These are phyloP conservation scores for Seira ritae DNA, from an alignment of 2,888 invertebrate species.

Conservation along the genomic window DNA sequence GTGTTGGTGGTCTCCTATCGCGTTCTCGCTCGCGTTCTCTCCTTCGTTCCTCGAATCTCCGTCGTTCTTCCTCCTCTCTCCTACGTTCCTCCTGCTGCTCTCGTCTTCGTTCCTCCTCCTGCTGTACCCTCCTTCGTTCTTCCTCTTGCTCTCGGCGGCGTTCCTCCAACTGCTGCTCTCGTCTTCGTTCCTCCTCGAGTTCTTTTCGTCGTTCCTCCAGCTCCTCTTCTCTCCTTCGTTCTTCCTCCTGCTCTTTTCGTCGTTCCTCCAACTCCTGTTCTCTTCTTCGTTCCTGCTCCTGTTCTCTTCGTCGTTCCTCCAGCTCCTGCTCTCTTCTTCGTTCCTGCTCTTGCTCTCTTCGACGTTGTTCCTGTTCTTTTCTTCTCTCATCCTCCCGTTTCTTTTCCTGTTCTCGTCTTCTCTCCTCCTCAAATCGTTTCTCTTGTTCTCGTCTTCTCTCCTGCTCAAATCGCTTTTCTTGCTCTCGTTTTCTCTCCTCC, in stretches of 20 bases:
- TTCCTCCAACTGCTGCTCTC: no score
- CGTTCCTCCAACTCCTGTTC: not conserved
- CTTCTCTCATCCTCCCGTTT: slow-evolving; percentile 7
- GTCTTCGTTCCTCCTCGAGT: slow-evolving; percentile 3
- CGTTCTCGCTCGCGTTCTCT: slow-evolving; percentile 39
- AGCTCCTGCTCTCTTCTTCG: not conserved
- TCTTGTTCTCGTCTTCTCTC: slow-evolving; percentile 6
- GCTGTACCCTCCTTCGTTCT: no score
- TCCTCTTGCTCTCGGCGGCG: no score
- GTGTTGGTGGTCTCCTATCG: slow-evolving; percentile 31
- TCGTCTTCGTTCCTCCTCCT: no score
- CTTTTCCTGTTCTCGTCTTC: no score
- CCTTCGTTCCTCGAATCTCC: slow-evolving; percentile 39
- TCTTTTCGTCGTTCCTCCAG: not conserved
- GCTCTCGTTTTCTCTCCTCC: slow-evolving; percentile 27
- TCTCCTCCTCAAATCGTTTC: no score
- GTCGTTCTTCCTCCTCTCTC: no score
- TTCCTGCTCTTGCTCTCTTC: slow-evolving; percentile 9
- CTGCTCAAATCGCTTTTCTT: slow-evolving; percentile 37
- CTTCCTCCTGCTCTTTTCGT: not conserved
- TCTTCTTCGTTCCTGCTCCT: slow-evolving; percentile 6
- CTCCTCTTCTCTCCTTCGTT: not conserved
- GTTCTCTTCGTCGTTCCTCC: not conserved
- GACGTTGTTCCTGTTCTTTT: not conserved
- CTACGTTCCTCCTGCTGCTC: no score